Conservation (phyloP, 1,140 invertebrate genomes). For the Drosophila jambulina region DNA sequence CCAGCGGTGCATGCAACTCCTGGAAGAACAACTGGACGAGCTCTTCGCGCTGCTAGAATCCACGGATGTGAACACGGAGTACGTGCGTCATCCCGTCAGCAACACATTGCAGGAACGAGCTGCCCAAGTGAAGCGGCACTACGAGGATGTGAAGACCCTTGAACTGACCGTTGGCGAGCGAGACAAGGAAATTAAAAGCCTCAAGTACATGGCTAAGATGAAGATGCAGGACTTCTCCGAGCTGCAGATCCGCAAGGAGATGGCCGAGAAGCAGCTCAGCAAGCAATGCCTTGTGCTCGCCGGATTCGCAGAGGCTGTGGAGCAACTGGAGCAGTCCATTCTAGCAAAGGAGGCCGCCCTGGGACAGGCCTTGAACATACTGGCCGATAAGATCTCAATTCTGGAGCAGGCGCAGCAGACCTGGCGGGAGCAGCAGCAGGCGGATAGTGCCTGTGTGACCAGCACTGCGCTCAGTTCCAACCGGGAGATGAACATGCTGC, state of each 20-base stretch:
- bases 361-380: conserved; percentile 46
- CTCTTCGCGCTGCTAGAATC: conserved; percentile 90
- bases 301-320: conserved; percentile 62
- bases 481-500: conserved; percentile 62
- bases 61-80: conserved; percentile 87
- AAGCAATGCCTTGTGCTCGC: conserved; percentile 88
- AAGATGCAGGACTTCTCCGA: conserved; percentile 98
- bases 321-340: conserved; percentile 64
- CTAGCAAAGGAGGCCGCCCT: conserved; percentile 60
- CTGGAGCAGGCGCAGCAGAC: conserved; percentile 61
- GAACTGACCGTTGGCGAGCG: conserved; percentile 92
- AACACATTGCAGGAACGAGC: conserved; percentile 91
- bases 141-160: conserved; percentile 95
- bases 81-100: conserved; percentile 86
- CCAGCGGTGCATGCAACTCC: conserved; percentile 86
- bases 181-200: conserved; percentile 94
- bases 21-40: conserved; percentile 87
- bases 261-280: conserved; percentile 96
- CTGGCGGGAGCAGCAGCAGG: conserved; percentile 62
- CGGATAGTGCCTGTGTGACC: conserved; percentile 54
- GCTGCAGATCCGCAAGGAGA: conserved; percentile 95
- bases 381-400: conserved; percentile 51
- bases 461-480: conserved; percentile 61
- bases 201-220: conserved; percentile 91
- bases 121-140: conserved; percentile 92